A percentile compares a stretch with the other conserved stretches of the same genome.
Evolutionary conservation across 2,797 vertebrate species (phyloP).

Genomic region (Amphiprion clarkii): DNA sequence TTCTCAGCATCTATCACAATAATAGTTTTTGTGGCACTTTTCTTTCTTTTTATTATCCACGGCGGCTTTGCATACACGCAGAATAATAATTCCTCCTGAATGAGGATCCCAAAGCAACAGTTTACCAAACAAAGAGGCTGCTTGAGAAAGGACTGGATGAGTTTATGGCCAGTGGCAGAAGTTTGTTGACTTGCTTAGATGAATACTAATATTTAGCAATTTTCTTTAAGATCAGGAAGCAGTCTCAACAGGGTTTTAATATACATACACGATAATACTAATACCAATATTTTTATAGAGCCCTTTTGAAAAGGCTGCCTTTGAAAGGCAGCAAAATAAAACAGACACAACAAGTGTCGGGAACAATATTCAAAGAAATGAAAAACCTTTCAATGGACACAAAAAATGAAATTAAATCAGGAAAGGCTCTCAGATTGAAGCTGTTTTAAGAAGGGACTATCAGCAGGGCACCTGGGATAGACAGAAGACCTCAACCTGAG

Average conservation of each 20-base stretch:
- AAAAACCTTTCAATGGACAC: no score
- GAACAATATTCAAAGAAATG: no score
- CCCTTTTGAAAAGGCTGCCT: no score
- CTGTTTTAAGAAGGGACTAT: no score
- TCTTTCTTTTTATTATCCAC: conserved; percentile 24
- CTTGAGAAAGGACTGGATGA: background rate
- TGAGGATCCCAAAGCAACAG: conserved; percentile 22
- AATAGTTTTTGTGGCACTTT: conserved; percentile 3
- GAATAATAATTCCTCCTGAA: conserved; percentile 20
- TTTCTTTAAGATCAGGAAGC: background rate
- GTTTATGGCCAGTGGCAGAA: background rate
- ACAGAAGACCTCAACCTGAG: no score
- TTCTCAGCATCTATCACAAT: conserved; percentile 27
- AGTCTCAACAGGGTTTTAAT: background rate
- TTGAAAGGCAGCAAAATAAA: no score
- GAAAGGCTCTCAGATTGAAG: no score
- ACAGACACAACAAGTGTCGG: no score
- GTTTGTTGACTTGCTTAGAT: background rate
- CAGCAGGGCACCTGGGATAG: no score
- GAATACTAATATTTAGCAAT: background rate
- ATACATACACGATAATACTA: no score
- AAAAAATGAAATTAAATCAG: no score
- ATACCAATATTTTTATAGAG: no score
- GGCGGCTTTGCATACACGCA: conserved; percentile 15
- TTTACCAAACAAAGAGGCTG: conserved; percentile 24